These are phyloP conservation scores for Cyrtodaria siliqua DNA, from an alignment of 2,888 invertebrate genomes.

Conservation along the genomic window DNA sequence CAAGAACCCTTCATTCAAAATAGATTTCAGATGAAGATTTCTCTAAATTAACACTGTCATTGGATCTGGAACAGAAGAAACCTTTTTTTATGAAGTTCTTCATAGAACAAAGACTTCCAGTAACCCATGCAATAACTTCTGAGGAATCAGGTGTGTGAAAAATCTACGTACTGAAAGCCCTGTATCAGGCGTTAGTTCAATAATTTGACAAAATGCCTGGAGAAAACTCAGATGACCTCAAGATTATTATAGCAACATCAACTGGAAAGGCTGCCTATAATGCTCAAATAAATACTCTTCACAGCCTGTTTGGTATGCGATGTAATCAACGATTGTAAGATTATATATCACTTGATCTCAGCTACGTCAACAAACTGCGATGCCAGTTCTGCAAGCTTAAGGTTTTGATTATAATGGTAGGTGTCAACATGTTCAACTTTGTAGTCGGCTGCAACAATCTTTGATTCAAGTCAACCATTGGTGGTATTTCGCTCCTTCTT, in stretches of 20 bases:
- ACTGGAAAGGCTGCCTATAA: slow-evolving; percentile 41
- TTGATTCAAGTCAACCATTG: slow-evolving; percentile 1
- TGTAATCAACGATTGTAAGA: slow-evolving; percentile 16
- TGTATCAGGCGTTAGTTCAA: slow-evolving; percentile 20
- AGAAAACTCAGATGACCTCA: slow-evolving; percentile 36
- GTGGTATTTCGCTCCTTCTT: slow-evolving; percentile 3
- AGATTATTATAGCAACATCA: slow-evolving; percentile 26
- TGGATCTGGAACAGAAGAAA: slow-evolving; percentile 32
- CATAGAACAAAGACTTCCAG: slow-evolving; percentile 12
- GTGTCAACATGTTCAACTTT: too few relatives aligned
- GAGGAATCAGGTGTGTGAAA: slow-evolving; percentile 38
- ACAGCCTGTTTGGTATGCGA: slow-evolving; percentile 26
- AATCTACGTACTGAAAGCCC: slow-evolving; percentile 10
- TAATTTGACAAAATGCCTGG: slow-evolving; percentile 26
- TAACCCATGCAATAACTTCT: slow-evolving; percentile 6
- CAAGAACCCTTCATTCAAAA: too few relatives aligned
- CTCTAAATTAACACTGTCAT: background rate
- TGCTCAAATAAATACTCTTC: slow-evolving; percentile 33
- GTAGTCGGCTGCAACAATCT: too few relatives aligned
- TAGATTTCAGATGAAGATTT: slow-evolving; percentile 28
- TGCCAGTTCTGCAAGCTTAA: slow-evolving; percentile 17
- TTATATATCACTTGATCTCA: slow-evolving; percentile 21
- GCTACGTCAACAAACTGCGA: too few relatives aligned
- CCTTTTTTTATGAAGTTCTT: slow-evolving; percentile 27
- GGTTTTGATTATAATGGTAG: slow-evolving; percentile 42